Conservation (phyloP, 1,140 invertebrate genomes). For the Bombus consobrinus region DNA sequence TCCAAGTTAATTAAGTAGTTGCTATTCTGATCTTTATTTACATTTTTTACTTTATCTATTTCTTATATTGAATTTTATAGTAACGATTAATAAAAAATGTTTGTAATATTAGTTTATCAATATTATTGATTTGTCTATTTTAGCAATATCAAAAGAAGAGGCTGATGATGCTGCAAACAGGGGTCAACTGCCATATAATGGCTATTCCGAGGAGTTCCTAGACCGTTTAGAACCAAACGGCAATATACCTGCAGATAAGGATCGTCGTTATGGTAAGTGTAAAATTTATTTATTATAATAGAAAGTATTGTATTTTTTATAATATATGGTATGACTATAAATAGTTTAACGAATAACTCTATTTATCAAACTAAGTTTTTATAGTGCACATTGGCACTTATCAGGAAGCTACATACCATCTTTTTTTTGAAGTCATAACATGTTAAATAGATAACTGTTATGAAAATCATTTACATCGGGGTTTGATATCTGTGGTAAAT, state of each 20-base stretch:
- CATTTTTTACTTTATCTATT: background rate
- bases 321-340: background rate
- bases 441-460: constrained; percentile 11
- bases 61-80: background rate
- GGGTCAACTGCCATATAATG: constrained; percentile 91
- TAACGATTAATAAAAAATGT: background rate
- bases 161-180: constrained; percentile 85
- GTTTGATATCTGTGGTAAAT: constrained; percentile 16
- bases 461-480: constrained; percentile 14
- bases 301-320: background rate
- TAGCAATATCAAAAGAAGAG: constrained; percentile 91
- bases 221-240: constrained; percentile 94
- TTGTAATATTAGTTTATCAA: background rate
- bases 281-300: background rate
- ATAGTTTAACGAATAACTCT: background rate
- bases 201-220: constrained; percentile 95
- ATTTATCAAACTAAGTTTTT: constrained; percentile 10
- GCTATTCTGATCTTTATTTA: background rate
- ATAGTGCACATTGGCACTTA: constrained; percentile 12
- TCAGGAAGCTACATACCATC: background rate
- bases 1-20: background rate
- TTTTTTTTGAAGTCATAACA: background rate
- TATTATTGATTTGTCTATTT: constrained; percentile 73
- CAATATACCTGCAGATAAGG: constrained; percentile 88
- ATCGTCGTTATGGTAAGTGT: constrained; percentile 79